phyloP scores from a whole-genome alignment of 64 coral and sea anemone genomes.

The Montipora cactus region DNA sequence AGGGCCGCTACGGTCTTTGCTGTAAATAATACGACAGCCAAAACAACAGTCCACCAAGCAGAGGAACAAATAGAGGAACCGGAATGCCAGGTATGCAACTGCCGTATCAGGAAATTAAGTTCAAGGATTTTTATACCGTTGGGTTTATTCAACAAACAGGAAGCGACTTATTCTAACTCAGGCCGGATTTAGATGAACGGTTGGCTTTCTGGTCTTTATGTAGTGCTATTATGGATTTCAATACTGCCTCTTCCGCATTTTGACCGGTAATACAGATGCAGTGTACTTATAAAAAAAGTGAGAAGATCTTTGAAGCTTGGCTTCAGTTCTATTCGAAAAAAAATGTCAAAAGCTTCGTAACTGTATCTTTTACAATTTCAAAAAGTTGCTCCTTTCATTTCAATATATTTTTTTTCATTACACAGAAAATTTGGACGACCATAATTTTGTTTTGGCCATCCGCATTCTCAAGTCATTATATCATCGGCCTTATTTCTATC shows the following conservation, averaged over 20 bases:
- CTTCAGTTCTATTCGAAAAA: background rate
- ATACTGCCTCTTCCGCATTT: background rate
- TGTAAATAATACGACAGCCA: conserved; percentile 65
- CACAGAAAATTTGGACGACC: background rate
- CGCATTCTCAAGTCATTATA: too few species aligned
- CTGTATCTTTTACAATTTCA: background rate
- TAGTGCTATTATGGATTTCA: background rate
- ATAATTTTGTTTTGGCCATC: background rate
- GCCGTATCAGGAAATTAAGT: background rate
- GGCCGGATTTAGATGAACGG: background rate
- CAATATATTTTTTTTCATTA: background rate
- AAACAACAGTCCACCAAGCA: conserved; percentile 57
- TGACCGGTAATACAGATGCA: too few species aligned
- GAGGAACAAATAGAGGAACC: conserved; percentile 87
- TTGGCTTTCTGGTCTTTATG: background rate
- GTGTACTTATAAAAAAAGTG: too few species aligned
- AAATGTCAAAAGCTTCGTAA: background rate
- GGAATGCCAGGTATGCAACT: conserved; percentile 69
- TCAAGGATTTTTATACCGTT: background rate
- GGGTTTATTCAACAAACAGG: background rate
- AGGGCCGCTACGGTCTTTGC: conserved; percentile 80
- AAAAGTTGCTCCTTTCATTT: background rate
- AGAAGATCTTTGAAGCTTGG: background rate
- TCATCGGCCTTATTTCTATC: too few species aligned
- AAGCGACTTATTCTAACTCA: background rate